Evolutionary conservation across 30 jellyfish, hydroid and myxozoan genomes (phyloP).

Genomic region (Cassiopea andromeda): DNA sequence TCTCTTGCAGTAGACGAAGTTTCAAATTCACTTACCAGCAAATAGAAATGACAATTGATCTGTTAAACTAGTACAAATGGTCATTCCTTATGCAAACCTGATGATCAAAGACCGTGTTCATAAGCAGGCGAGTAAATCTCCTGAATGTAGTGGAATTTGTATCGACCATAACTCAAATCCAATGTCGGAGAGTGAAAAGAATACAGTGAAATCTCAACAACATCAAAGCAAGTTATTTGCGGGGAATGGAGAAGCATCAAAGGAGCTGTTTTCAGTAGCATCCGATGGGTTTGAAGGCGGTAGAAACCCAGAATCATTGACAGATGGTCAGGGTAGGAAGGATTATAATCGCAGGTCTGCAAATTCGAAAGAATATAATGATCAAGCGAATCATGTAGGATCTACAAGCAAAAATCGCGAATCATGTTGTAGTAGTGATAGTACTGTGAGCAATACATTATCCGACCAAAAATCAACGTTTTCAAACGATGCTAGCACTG

Average conservation of each 20-base stretch:
- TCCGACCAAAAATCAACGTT: conserved; percentile 24
- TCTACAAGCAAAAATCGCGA: conserved; percentile 33
- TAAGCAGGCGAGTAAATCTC: conserved; percentile 34
- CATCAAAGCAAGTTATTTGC: conserved; percentile 28
- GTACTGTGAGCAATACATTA: conserved; percentile 1
- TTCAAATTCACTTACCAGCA: background rate
- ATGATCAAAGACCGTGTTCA: conserved; percentile 58
- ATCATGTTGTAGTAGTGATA: conserved; percentile 55
- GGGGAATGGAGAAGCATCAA: conserved; percentile 44
- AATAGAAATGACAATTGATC: background rate
- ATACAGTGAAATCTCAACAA: conserved; percentile 42
- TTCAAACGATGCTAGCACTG: background rate
- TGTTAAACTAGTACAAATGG: conserved; percentile 37
- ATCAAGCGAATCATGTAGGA: background rate
- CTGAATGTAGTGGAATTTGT: conserved; percentile 66
- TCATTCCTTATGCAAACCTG: conserved; percentile 35
- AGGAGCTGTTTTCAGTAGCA: conserved; percentile 18
- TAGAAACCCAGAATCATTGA: conserved; percentile 28
- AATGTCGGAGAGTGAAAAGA: conserved; percentile 58
- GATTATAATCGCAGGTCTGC: conserved; percentile 47
- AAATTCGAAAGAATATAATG: conserved; percentile 29
- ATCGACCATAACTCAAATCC: conserved; percentile 48
- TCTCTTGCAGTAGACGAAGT: background rate
- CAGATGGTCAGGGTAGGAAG: conserved; percentile 45
- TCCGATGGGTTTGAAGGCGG: conserved; percentile 42